Conservation (phyloP, 2,888 invertebrate genomes). For the Dicycla oo region DNA sequence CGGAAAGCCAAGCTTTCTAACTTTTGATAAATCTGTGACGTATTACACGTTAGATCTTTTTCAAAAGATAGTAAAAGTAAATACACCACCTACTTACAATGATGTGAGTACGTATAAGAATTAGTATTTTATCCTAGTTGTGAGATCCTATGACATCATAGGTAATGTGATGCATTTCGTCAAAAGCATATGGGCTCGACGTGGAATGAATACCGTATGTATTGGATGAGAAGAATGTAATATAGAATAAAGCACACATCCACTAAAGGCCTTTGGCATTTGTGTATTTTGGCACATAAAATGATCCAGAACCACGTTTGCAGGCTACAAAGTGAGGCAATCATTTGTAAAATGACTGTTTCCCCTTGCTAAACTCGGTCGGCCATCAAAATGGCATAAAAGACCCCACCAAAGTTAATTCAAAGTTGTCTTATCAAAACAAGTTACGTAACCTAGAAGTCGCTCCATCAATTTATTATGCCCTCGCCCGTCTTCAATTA, state of each 20-base stretch:
- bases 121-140: constrained; percentile 16
- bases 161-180: constrained; percentile 23
- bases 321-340: background rate
- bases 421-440: constrained; percentile 53
- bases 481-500: constrained; percentile 57
- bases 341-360: constrained; percentile 7
- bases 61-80: no score
- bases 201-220: constrained; percentile 14
- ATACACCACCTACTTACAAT: no score
- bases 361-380: constrained; percentile 23
- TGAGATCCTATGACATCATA: constrained; percentile 1
- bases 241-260: background rate
- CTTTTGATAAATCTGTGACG: background rate
- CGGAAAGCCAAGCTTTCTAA: background rate
- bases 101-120: background rate
- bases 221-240: constrained; percentile 35
- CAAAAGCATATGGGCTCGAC: constrained; percentile 15
- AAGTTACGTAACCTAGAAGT: constrained; percentile 53
- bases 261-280: constrained; percentile 1
- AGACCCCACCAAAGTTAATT: constrained; percentile 35
- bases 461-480: constrained; percentile 57
- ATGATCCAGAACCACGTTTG: constrained; percentile 4
- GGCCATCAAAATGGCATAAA: constrained; percentile 49
- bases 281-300: constrained; percentile 17
- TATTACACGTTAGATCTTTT: no score